Conservation (phyloP, 2,797 vertebrate species). For the Phrynocephalus forsythii region DNA sequence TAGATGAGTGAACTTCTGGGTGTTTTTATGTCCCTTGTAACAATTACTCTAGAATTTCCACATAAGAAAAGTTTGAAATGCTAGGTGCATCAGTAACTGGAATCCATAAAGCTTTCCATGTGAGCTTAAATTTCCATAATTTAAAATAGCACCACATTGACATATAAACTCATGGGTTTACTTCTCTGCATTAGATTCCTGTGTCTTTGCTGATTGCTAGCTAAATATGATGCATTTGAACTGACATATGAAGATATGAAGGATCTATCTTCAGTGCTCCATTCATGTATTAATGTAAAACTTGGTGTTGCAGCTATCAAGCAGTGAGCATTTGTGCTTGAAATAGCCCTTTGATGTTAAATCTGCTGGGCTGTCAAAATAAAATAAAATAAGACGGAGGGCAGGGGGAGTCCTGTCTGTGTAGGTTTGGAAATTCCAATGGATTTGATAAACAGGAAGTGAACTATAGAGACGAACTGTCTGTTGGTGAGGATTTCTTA, state of each 20-base stretch:
- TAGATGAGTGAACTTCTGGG: background rate
- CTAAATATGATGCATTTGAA: conserved; percentile 10
- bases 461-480: background rate
- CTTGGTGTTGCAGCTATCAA: background rate
- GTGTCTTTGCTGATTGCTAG: background rate
- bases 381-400: background rate
- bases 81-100: background rate
- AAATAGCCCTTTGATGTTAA: background rate
- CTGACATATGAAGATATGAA: background rate
- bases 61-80: background rate
- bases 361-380: background rate
- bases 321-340: background rate
- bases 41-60: background rate
- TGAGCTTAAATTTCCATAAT: background rate
- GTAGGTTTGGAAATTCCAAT: background rate
- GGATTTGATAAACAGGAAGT: background rate
- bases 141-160: background rate
- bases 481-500: background rate
- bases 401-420: background rate
- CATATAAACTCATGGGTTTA: background rate
- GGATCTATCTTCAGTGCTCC: background rate
- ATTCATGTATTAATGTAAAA: background rate
- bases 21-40: background rate
- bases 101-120: background rate
- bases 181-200: background rate